Conservation (phyloP, 2,888 invertebrate species). For the Sabatieria punctata region DNA sequence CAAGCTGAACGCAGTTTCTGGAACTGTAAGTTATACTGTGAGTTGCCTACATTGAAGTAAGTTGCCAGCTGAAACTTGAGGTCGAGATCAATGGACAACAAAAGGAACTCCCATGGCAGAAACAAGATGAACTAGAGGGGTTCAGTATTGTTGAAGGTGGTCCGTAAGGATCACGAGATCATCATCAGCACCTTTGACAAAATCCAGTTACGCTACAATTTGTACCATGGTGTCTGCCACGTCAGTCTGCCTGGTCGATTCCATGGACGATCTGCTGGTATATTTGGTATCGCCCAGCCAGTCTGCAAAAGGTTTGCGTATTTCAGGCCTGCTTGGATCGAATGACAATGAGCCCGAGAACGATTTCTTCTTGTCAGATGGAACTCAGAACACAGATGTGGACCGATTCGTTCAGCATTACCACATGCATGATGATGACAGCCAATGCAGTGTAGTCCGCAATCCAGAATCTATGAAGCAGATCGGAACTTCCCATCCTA, state of each 20-base stretch:
- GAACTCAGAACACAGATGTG: conserved; percentile 23
- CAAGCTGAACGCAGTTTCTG: background rate
- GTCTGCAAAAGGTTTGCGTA: too few relatives aligned
- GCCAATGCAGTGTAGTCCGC: background rate
- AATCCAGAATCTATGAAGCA: background rate
- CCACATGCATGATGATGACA: background rate
- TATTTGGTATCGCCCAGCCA: too few relatives aligned
- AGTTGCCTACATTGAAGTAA: too few relatives aligned
- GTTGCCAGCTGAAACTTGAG: too few relatives aligned
- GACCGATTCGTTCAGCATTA: conserved; percentile 1
- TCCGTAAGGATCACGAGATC: conserved; percentile 1
- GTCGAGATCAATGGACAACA: conserved; percentile 23
- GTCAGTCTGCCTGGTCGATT: conserved; percentile 6
- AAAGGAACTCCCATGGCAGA: conserved; percentile 27
- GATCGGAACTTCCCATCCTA: background rate
- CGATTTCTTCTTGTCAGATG: conserved; percentile 52
- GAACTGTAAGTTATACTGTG: too few relatives aligned
- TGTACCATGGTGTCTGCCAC: conserved; percentile 3
- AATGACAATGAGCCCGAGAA: conserved; percentile 73
- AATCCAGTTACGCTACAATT: conserved; percentile 5
- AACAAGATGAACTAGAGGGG: conserved; percentile 13
- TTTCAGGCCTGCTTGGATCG: conserved; percentile 55
- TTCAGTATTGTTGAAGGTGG: background rate
- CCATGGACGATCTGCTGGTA: conserved; percentile 8
- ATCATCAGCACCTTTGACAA: conserved; percentile 6